Evolutionary conservation across 2,888 invertebrate genomes (phyloP).

Genomic region (Sinhomidia bicolor): DNA sequence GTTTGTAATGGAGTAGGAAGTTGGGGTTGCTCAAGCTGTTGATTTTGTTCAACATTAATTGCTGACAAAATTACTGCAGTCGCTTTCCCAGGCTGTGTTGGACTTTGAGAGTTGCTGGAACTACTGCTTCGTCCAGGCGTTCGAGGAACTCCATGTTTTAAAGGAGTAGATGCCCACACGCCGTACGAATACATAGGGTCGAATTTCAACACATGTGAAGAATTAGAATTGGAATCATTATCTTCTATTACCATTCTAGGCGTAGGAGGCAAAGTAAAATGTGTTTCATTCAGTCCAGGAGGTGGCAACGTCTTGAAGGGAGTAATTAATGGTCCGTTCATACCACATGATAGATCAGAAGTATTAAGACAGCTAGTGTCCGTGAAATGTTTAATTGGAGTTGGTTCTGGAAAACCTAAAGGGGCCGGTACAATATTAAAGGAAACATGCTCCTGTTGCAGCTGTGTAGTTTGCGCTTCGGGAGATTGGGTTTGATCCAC

Average conservation of each 20-base stretch:
- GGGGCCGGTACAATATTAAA: conserved; percentile 69
- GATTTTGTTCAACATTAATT: background rate
- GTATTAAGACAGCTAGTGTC: conserved; percentile 39
- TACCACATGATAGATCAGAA: background rate
- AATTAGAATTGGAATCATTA: conserved; percentile 65
- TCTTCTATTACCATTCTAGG: conserved; percentile 58
- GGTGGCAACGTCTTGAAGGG: conserved; percentile 55
- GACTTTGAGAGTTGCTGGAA: conserved; percentile 65
- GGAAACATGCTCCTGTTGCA: background rate
- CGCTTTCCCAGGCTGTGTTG: background rate
- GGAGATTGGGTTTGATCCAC: background rate
- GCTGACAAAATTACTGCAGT: no score
- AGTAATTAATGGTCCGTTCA: conserved; percentile 57
- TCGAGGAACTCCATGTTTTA: conserved; percentile 59
- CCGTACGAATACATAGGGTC: conserved; percentile 28
- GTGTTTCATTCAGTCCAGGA: conserved; percentile 42
- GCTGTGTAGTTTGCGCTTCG: background rate
- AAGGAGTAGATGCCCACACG: conserved; percentile 55
- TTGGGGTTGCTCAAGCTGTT: background rate
- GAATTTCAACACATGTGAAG: conserved; percentile 9
- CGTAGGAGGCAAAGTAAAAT: conserved; percentile 61
- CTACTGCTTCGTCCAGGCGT: conserved; percentile 65
- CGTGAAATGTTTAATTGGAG: conserved; percentile 65
- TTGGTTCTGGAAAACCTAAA: conserved; percentile 73
- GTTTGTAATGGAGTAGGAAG: background rate